These are phyloP conservation scores for Acromyrmex heyeri DNA, from an alignment of 1,140 invertebrate species.

Conservation along the genomic window DNA sequence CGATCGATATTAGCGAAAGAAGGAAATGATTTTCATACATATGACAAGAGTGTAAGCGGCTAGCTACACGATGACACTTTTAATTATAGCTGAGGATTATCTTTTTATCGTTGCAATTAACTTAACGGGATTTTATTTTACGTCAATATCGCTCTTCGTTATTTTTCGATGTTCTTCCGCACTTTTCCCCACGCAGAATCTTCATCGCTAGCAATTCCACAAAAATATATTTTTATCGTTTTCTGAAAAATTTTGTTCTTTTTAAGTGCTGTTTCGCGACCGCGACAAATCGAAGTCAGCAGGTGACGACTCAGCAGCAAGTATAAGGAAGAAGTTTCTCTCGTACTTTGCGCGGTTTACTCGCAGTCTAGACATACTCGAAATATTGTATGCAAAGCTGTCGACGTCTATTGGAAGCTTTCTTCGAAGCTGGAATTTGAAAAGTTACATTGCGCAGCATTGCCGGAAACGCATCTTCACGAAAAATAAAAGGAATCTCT, in stretches of 20 bases:
- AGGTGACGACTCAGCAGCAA: conserved; percentile 57
- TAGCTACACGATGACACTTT: conserved; percentile 25
- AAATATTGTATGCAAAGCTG: conserved; percentile 64
- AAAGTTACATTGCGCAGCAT: conserved; percentile 40
- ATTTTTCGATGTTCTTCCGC: not conserved
- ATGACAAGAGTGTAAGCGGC: conserved; percentile 11
- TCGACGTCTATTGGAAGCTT: conserved; percentile 58
- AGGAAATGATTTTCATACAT: conserved; percentile 34
- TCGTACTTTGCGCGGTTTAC: conserved; percentile 50
- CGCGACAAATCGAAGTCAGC: conserved; percentile 65
- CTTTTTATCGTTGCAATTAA: conserved; percentile 36
- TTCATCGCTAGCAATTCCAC: conserved; percentile 10
- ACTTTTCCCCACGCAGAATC: conserved; percentile 22
- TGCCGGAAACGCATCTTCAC: not conserved
- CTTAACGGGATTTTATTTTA: conserved; percentile 16
- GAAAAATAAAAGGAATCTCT: conserved; percentile 27
- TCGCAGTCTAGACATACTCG: conserved; percentile 50
- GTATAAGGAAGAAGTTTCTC: conserved; percentile 40
- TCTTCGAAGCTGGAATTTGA: conserved; percentile 53
- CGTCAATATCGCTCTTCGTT: not conserved
- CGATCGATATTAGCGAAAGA: conserved; percentile 47
- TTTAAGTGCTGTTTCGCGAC: conserved; percentile 55
- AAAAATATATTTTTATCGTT: conserved; percentile 41
- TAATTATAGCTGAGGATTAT: conserved; percentile 43
- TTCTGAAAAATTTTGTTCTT: conserved; percentile 23